Evolutionary conservation across 2,888 invertebrate genomes (phyloP).

Genomic region (Acleris laterana): DNA sequence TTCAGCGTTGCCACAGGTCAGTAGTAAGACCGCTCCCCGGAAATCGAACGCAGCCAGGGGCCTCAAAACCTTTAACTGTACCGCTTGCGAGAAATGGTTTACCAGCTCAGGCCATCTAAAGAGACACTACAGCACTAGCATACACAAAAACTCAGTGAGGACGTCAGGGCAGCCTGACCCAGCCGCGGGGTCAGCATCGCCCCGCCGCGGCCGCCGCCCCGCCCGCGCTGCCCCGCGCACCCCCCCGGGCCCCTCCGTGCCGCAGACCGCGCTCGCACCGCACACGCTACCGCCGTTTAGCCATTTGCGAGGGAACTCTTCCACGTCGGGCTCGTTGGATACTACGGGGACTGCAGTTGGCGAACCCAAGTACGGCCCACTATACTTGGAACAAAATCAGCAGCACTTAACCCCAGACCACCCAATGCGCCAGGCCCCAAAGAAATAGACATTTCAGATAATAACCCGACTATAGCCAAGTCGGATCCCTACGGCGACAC

Average conservation of each 20-base stretch:
- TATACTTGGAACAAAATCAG: constrained; percentile 85
- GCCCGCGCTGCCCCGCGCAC: constrained; percentile 80
- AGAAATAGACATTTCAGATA: constrained; percentile 91
- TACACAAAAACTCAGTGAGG: constrained; percentile 95
- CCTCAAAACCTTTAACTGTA: constrained; percentile 96
- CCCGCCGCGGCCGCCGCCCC: constrained; percentile 89
- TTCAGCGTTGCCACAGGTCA: constrained; percentile 79
- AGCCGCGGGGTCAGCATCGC: constrained; percentile 92
- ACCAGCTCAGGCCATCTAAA: constrained; percentile 97
- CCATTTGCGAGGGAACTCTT: constrained; percentile 84
- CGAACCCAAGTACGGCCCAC: constrained; percentile 85
- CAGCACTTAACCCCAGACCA: constrained; percentile 87
- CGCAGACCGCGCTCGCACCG: constrained; percentile 80
- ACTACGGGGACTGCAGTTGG: constrained; percentile 84
- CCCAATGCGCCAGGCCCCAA: constrained; percentile 94
- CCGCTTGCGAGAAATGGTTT: constrained; percentile 97
- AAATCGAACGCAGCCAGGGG: constrained; percentile 95
- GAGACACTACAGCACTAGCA: constrained; percentile 95
- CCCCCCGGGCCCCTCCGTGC: constrained; percentile 61
- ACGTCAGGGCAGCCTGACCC: constrained; percentile 94
- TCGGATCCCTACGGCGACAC: constrained; percentile 94
- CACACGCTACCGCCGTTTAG: constrained; percentile 85
- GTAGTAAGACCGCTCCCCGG: constrained; percentile 91
- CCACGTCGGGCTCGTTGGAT: constrained; percentile 84
- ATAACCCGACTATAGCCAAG: constrained; percentile 87